Percentiles rank a stretch among this genome's conserved stretches.
These are phyloP conservation scores for Halcyon malimbica DNA, from an alignment of 2,113 vertebrate species.

Conservation along the genomic window DNA sequence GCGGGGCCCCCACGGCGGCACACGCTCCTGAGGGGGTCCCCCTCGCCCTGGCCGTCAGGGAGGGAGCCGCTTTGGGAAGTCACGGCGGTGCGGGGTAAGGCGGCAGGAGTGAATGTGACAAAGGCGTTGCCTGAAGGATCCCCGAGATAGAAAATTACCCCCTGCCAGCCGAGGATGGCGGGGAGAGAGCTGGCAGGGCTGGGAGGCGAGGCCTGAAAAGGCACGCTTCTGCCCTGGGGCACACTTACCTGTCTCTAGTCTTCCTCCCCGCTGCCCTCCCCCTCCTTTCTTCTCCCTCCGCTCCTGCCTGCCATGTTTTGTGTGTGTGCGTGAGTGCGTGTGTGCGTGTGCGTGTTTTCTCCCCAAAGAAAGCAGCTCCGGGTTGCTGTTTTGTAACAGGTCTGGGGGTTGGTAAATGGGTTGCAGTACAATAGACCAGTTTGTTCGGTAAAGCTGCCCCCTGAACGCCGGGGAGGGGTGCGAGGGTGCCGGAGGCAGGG, in stretches of 20 bases:
- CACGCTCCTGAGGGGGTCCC: not conserved
- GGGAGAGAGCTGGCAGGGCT: slow-evolving; percentile 23
- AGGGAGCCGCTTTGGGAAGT: not conserved
- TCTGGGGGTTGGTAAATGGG: slow-evolving; percentile 33
- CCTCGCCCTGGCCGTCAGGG: not conserved
- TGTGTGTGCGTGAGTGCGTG: not conserved
- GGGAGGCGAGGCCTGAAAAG: slow-evolving; percentile 62
- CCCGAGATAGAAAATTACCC: slow-evolving; percentile 38
- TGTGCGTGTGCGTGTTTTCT: not conserved
- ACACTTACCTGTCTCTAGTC: slow-evolving; percentile 53
- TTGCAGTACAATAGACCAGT: slow-evolving; percentile 36
- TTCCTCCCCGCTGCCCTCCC: not conserved
- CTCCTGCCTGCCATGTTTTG: not conserved
- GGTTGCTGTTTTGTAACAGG: slow-evolving; percentile 32
- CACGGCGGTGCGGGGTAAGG: not conserved
- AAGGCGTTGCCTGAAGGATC: not conserved
- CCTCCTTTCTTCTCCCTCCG: not conserved
- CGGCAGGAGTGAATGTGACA: not conserved
- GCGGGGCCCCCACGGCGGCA: not conserved
- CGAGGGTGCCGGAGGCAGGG: not conserved
- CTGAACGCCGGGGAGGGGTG: not conserved
- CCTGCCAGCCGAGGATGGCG: slow-evolving; percentile 35
- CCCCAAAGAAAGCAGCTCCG: not conserved
- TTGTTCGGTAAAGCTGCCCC: slow-evolving; percentile 14
- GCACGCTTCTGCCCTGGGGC: slow-evolving; percentile 40